Evolutionary conservation across 2,113 vertebrate genomes (phyloP).

Genomic region (Pagrus major): DNA sequence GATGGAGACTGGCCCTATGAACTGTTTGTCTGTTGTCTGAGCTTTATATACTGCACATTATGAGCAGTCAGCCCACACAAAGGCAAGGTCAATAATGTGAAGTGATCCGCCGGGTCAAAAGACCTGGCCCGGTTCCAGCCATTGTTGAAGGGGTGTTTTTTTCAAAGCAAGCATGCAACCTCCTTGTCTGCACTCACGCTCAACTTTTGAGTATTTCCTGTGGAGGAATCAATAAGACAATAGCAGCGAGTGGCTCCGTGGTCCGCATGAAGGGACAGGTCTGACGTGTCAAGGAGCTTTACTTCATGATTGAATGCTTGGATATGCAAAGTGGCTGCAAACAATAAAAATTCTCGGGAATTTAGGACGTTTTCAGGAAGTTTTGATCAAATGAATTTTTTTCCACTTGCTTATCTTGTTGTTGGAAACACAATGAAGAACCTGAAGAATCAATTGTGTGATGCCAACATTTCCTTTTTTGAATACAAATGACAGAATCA

Average conservation of each 20-base stretch:
- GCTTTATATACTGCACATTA: constrained; percentile 67
- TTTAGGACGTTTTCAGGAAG: not conserved
- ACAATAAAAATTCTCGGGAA: not conserved
- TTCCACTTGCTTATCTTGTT: not conserved
- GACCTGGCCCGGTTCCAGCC: constrained; percentile 65
- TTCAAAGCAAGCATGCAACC: constrained; percentile 60
- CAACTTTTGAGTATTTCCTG: constrained; percentile 75
- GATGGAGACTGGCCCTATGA: constrained; percentile 35
- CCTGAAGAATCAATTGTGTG: not conserved
- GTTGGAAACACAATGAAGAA: not conserved
- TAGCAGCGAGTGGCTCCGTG: constrained; percentile 55
- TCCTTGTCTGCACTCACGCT: constrained; percentile 61
- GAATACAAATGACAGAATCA: not conserved
- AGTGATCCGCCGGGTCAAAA: constrained; percentile 64
- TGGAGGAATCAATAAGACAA: constrained; percentile 79
- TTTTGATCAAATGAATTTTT: not conserved
- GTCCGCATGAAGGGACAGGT: constrained; percentile 11
- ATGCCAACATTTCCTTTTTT: too few relatives aligned
- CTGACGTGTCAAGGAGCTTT: not conserved
- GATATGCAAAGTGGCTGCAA: constrained; percentile 29
- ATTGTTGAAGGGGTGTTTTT: constrained; percentile 55
- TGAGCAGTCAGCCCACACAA: constrained; percentile 50
- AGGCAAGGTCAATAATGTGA: constrained; percentile 66
- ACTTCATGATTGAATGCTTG: not conserved
- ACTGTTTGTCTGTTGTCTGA: constrained; percentile 66